Conservation (phyloP, 2,888 invertebrate species). For the Synergus umbraculus region DNA sequence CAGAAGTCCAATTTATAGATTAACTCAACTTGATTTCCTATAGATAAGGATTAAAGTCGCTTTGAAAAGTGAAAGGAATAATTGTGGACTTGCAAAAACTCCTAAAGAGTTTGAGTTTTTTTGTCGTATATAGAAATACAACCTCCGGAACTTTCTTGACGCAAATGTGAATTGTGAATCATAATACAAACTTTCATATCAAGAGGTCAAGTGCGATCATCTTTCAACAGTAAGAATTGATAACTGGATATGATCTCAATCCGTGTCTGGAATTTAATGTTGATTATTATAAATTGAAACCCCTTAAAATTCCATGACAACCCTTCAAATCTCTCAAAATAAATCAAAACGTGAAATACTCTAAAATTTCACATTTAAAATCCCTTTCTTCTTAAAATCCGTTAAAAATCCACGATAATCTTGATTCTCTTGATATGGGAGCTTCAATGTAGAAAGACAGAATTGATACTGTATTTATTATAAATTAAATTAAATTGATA, state of each 20-base stretch:
- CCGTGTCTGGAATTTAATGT: neutral
- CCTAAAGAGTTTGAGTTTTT: neutral
- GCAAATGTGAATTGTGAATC: constrained; percentile 13
- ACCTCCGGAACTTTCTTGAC: neutral
- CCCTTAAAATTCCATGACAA: too few relatives aligned
- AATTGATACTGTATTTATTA: too few relatives aligned
- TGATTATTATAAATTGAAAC: constrained; percentile 12
- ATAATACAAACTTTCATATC: constrained; percentile 13
- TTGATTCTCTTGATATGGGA: too few relatives aligned
- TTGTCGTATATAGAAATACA: neutral
- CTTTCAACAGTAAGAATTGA: neutral
- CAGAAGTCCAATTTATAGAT: too few relatives aligned
- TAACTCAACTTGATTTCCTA: neutral
- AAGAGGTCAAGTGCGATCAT: constrained; percentile 11
- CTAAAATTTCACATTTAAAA: too few relatives aligned
- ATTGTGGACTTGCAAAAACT: neutral
- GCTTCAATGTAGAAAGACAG: too few relatives aligned
- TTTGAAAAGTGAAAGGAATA: neutral
- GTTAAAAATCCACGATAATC: too few relatives aligned
- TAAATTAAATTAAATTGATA: neutral
- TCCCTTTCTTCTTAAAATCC: too few relatives aligned
- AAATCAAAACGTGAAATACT: too few relatives aligned
- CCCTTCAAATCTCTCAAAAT: too few relatives aligned
- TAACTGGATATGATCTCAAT: neutral
- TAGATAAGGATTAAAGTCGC: neutral